Evolutionary conservation across 2,113 vertebrate species (phyloP).

Genomic region (Isurus oxyrinchus): DNA sequence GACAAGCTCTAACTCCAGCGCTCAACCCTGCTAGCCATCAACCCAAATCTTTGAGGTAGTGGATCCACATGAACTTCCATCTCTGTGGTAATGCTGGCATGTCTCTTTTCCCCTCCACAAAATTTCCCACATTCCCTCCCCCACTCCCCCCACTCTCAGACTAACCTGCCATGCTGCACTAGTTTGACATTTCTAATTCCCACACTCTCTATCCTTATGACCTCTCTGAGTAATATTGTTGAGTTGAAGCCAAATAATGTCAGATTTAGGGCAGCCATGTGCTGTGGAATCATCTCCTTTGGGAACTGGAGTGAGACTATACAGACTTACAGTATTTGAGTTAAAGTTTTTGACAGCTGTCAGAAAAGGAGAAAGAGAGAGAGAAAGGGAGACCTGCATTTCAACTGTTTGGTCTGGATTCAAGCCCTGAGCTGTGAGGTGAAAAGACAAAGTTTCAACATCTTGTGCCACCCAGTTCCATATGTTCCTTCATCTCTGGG

Average conservation of each 20-base stretch:
- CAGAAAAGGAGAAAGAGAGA: neutral
- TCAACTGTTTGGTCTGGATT: conserved; percentile 19
- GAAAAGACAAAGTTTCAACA: conserved; percentile 21
- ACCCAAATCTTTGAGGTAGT: neutral
- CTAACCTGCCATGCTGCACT: neutral
- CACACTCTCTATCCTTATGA: conserved; percentile 27
- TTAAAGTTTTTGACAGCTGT: conserved; percentile 11
- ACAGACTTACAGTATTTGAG: conserved; percentile 5
- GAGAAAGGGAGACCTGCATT: neutral
- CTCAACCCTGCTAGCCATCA: neutral
- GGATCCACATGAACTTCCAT: neutral
- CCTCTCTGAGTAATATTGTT: conserved; percentile 27
- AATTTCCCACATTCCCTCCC: neutral
- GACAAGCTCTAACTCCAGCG: neutral
- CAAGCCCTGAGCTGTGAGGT: conserved; percentile 8
- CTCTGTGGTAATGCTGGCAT: neutral
- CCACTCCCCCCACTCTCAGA: neutral
- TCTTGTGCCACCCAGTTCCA: conserved; percentile 27
- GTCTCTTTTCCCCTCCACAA: neutral
- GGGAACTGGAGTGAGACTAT: conserved; percentile 15
- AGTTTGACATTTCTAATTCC: conserved; percentile 14
- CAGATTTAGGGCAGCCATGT: conserved; percentile 30
- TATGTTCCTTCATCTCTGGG: conserved; percentile 17
- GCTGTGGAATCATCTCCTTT: conserved; percentile 24
- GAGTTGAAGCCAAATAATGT: conserved; percentile 27